These are phyloP conservation scores for Cabera pusaria DNA, from an alignment of 2,888 invertebrate genomes.

Conservation along the genomic window DNA sequence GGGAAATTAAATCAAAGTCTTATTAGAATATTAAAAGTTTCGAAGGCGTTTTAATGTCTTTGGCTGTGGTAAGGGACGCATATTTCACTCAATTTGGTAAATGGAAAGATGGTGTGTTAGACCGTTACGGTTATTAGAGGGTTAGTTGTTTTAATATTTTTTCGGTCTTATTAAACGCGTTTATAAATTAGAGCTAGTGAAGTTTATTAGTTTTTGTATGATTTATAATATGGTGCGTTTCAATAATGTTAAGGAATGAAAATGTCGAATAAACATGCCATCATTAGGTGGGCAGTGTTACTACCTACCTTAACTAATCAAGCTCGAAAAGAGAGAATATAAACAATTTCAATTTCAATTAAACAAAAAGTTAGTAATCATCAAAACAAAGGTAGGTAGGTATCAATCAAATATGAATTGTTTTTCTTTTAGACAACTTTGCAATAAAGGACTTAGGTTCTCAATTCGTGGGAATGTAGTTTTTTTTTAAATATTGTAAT, in stretches of 20 bases:
- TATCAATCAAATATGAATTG: too few species aligned
- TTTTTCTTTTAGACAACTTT: too few species aligned
- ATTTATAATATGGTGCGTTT: slow-evolving; percentile 23
- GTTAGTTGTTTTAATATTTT: slow-evolving; percentile 51
- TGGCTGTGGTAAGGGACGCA: slow-evolving; percentile 68
- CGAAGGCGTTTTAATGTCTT: slow-evolving; percentile 77
- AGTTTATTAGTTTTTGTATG: slow-evolving; percentile 43
- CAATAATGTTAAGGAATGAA: not conserved
- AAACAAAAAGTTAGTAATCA: too few species aligned
- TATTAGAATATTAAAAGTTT: slow-evolving; percentile 82
- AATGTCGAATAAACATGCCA: not conserved
- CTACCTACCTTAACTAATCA: too few species aligned
- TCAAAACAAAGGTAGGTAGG: too few species aligned
- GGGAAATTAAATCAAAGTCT: slow-evolving; percentile 83
- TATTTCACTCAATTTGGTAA: slow-evolving; percentile 81
- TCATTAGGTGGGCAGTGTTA: not conserved
- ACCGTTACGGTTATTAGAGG: slow-evolving; percentile 56
- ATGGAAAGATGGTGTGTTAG: slow-evolving; percentile 62
- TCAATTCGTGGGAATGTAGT: too few species aligned
- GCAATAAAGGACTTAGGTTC: too few species aligned
- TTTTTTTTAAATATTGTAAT: too few species aligned
- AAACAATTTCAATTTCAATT: too few species aligned
- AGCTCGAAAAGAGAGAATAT: too few species aligned
- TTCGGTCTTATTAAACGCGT: slow-evolving; percentile 49
- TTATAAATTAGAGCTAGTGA: slow-evolving; percentile 56